phyloP scores from a whole-genome alignment of 2,113 vertebrate genomes.

The Noturus placidus region DNA sequence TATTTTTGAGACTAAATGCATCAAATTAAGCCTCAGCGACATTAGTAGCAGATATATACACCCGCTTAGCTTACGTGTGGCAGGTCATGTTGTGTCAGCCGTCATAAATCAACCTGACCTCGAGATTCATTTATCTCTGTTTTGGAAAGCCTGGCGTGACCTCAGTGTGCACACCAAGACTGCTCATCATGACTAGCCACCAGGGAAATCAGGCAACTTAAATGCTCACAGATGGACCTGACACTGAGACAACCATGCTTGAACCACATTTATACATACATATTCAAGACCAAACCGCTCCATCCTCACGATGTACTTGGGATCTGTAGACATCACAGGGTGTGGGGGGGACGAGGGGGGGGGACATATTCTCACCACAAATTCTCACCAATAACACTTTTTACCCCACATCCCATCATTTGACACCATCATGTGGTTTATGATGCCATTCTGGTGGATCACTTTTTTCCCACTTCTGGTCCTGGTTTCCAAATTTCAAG shows the following conservation, averaged over 20 bases:
- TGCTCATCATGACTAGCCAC: conserved; percentile 62
- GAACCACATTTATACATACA: conserved; percentile 16
- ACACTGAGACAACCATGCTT: conserved; percentile 21
- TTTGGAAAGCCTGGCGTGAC: conserved; percentile 59
- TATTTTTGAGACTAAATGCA: neutral
- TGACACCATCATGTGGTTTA: conserved; percentile 22
- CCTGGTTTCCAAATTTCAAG: conserved; percentile 1
- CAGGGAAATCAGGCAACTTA: conserved; percentile 58
- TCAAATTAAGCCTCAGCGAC: neutral
- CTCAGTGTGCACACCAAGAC: conserved; percentile 56
- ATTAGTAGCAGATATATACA: conserved; percentile 1
- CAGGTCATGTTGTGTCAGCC: conserved; percentile 54
- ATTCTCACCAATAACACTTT: neutral
- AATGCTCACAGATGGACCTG: conserved; percentile 69
- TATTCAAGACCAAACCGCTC: conserved; percentile 5
- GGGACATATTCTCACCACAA: too few relatives aligned
- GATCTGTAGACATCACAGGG: neutral
- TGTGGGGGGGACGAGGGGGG: too few relatives aligned
- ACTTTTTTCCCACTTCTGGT: neutral
- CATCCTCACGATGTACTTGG: neutral
- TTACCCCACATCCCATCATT: neutral
- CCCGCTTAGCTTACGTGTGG: neutral
- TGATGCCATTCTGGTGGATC: neutral
- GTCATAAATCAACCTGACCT: conserved; percentile 60
- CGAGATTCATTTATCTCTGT: conserved; percentile 41